Base-by-base conservation (phyloP, 2,797 vertebrate species). In the Lindbergichthys nudifrons region DNA sequence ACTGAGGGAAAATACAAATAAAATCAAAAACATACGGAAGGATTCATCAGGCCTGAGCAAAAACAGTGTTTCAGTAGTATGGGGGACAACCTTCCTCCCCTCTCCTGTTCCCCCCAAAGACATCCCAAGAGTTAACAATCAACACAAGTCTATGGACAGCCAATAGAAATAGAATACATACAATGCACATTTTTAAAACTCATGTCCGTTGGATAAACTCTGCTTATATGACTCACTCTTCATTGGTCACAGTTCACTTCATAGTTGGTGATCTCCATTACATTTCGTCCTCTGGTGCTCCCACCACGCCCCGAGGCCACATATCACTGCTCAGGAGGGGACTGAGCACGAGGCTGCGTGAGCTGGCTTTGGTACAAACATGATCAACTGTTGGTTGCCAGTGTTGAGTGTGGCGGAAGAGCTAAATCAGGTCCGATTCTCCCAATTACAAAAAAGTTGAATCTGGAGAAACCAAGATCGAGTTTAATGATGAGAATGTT, bases 61-160 rank as follows among this genome's bases (percentile, higher is more conserved):
- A 36, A 92, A 93, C 89, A 92, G 89, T 92, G 89, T 92, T 93
- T 93, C 92, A 93, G 93, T 92, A 93, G 93, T 90, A 90, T 77
- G 71, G 85, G 86, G 87, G 82, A 79, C 81, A 77, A 80, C 64
- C 48, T 73, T 78, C 79, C 84, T 86, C 72, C 73, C 57, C 39
- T 66, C 80, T 82, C 73, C 77, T 42, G 73, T 47, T 42, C 66
- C 46, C 72, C 82, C 75, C 77, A 70, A 41, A 85, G 89, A 89
- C 88, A 85, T 88, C 88, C 87, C 89, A 89, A 87, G 77, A 88
- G 87, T 92, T 89, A 89, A 92, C 90, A 89, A 91, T 91, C 90
- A 91, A 93, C 89, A 92, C 85, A 92, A 87, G 87, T 93, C 88
- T 86, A 92, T 92, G 88, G 90, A 93, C 91, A 92, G 83, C 85